Percentiles rank a stretch among this genome's conserved stretches.
phyloP scores from a whole-genome alignment of 2,888 invertebrate species.

The Chrysina gloriosa region DNA sequence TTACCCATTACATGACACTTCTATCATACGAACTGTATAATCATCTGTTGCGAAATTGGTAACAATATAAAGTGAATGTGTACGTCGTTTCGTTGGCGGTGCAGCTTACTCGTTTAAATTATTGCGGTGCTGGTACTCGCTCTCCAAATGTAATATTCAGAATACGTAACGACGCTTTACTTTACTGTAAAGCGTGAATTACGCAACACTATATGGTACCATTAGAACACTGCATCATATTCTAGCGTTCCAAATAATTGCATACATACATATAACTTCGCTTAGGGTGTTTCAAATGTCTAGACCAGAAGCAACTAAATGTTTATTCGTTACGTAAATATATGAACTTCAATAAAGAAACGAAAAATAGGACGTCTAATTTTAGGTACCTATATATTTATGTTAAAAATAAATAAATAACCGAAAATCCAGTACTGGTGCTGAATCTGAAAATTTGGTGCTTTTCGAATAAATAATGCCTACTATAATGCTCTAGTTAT shows the following conservation, averaged over 20 bases:
- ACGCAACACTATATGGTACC: background rate
- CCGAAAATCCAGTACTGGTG: no score
- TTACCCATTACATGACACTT: background rate
- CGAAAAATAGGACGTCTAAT: no score
- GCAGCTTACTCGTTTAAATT: background rate
- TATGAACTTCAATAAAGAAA: no score
- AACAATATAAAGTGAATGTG: constrained; percentile 10
- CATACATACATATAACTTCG: background rate
- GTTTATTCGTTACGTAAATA: background rate
- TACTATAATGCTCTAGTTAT: no score
- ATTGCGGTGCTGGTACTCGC: background rate
- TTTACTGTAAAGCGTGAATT: constrained; percentile 16
- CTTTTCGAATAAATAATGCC: no score
- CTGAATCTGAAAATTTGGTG: no score
- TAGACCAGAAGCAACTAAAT: background rate
- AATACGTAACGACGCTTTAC: constrained; percentile 19
- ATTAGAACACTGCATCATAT: background rate
- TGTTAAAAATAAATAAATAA: no score
- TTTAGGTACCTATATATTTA: no score
- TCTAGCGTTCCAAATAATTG: background rate
- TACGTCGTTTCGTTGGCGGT: background rate
- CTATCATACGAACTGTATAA: background rate
- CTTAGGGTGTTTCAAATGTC: background rate
- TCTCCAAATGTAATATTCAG: constrained; percentile 17
- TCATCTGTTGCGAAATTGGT: constrained; percentile 11